Percentiles rank a stretch among this genome's conserved stretches.
Conservation (phyloP, 2,113 vertebrate species). For the Bujurquina vittata region DNA sequence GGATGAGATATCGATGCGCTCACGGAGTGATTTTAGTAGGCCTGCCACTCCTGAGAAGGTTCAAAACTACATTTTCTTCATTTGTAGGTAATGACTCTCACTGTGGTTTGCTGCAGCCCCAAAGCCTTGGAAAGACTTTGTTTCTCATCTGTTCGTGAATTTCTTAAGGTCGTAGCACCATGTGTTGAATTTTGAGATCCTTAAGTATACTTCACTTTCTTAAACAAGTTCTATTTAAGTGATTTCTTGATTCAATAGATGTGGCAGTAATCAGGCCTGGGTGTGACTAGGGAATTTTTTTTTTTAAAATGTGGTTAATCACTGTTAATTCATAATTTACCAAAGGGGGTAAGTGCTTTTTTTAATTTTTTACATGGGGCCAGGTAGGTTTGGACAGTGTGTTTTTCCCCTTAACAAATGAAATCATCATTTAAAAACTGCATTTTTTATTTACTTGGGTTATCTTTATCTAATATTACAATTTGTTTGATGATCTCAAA, state of each 20-base stretch:
- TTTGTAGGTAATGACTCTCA: not conserved
- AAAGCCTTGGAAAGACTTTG: not conserved
- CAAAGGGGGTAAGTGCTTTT: not conserved
- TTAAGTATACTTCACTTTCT: not conserved
- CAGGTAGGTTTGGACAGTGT: not conserved
- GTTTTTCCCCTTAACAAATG: not conserved
- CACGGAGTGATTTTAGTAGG: not conserved
- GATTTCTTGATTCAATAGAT: not conserved
- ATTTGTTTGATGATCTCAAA: not conserved
- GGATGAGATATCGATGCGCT: not conserved
- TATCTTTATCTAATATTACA: constrained; percentile 1
- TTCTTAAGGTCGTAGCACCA: not conserved
- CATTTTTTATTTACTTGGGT: accelerated
- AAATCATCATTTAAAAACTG: not conserved
- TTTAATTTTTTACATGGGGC: no score
- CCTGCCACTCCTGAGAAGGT: not conserved
- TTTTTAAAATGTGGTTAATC: no score
- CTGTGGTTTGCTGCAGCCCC: not conserved
- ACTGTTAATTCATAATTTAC: not conserved
- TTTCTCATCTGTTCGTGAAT: not conserved
- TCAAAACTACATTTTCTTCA: not conserved
- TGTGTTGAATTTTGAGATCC: accelerated
- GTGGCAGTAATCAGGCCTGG: not conserved
- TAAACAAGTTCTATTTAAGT: not conserved
- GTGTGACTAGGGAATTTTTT: no score